Conservation (phyloP, 2,797 vertebrate genomes). For the Pseudotriccus pelzelni region DNA sequence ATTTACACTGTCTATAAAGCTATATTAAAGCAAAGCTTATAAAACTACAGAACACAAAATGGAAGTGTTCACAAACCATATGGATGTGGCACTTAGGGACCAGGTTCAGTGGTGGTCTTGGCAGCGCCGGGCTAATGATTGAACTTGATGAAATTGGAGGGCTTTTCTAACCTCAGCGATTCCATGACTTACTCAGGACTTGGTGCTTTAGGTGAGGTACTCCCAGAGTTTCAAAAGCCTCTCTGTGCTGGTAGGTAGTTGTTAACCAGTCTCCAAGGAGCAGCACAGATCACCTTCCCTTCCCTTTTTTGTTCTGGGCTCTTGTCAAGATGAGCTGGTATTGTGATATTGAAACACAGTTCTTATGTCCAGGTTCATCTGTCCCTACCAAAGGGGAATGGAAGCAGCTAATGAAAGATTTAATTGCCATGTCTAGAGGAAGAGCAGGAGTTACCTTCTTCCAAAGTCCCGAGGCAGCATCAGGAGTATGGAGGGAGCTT, state of each 20-base stretch:
- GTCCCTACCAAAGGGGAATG: background rate
- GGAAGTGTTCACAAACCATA: background rate
- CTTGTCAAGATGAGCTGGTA: background rate
- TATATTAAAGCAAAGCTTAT: too few species aligned
- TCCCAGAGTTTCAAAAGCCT: background rate
- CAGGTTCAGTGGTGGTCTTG: background rate
- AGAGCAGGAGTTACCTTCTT: background rate
- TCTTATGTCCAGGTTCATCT: background rate
- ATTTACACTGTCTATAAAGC: too few species aligned
- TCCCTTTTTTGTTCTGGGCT: background rate
- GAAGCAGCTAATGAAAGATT: background rate
- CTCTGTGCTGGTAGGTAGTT: background rate
- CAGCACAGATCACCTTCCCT: background rate
- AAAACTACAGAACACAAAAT: too few species aligned
- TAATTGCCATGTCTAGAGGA: background rate
- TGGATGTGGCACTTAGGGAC: background rate
- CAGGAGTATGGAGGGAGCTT: background rate
- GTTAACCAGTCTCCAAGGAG: background rate
- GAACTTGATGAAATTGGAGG: background rate
- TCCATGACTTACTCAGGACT: background rate
- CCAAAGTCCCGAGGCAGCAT: background rate
- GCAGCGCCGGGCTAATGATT: background rate
- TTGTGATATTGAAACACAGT: background rate
- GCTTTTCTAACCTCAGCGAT: background rate
- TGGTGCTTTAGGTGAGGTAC: background rate